Conservation (phyloP, 2,797 vertebrate genomes). For the Melanotaenia trifasciata region DNA sequence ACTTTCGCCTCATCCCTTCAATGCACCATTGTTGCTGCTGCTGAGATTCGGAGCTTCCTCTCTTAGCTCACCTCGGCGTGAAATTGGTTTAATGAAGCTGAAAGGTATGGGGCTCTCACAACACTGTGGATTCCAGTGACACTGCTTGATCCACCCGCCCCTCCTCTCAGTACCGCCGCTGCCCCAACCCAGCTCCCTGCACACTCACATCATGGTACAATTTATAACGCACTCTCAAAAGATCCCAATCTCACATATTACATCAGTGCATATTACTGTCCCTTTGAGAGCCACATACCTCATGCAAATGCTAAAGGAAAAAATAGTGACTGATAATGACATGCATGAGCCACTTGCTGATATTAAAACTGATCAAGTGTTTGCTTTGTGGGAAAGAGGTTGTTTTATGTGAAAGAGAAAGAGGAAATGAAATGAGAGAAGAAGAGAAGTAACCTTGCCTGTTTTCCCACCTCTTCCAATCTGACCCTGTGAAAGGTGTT, state of each 20-base stretch:
- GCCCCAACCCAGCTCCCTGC: constrained; percentile 64
- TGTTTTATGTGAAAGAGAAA: constrained; percentile 16
- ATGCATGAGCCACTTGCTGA: constrained; percentile 71
- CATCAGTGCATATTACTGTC: constrained; percentile 94
- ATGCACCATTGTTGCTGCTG: constrained; percentile 96
- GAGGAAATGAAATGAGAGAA: constrained; percentile 24
- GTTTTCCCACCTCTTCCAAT: constrained; percentile 76
- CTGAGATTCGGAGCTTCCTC: constrained; percentile 95
- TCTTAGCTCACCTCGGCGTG: constrained; percentile 99
- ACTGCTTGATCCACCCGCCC: constrained; percentile 90
- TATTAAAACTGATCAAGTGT: constrained; percentile 43
- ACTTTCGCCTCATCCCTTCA: constrained; percentile 98
- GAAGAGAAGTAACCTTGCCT: constrained; percentile 51
- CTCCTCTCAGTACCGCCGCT: constrained; percentile 34
- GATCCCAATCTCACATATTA: constrained; percentile 96
- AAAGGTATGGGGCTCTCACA: constrained; percentile 99
- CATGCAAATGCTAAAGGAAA: constrained; percentile 81
- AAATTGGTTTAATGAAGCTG: constrained; percentile 99
- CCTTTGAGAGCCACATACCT: constrained; percentile 85
- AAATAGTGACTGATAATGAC: constrained; percentile 46
- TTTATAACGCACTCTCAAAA: constrained; percentile 97
- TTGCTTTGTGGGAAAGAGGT: constrained; percentile 2
- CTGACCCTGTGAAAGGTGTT: constrained; percentile 81
- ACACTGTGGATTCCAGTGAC: constrained; percentile 96
- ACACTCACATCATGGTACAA: constrained; percentile 94